These are phyloP conservation scores for mouse (Mus musculus) DNA, from an alignment of 2,113 vertebrate genomes.

Conservation along the genomic window DNA sequence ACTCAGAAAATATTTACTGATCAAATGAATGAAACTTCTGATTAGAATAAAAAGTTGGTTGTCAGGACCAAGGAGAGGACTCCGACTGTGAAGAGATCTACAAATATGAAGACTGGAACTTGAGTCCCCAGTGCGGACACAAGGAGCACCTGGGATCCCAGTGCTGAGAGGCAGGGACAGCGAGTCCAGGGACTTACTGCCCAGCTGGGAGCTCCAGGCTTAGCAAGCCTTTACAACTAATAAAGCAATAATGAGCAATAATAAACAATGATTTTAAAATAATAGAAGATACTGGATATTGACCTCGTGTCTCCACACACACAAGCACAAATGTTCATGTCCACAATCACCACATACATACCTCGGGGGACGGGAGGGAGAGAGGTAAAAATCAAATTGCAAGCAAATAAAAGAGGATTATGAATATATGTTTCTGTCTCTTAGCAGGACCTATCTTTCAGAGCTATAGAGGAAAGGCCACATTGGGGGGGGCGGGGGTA, in stretches of 20 bases:
- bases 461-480: not conserved
- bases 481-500: not conserved
- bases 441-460: not conserved
- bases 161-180: not conserved
- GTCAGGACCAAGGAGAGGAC: not conserved
- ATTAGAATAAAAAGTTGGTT: not conserved
- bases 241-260: not conserved
- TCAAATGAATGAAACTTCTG: not conserved
- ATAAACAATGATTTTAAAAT: too few species aligned
- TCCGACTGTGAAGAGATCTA: too few species aligned
- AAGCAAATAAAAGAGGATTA: slow-evolving; percentile 7
- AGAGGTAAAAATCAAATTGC: not conserved
- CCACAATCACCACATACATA: not conserved
- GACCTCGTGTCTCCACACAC: not conserved
- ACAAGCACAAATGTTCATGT: not conserved
- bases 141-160: not conserved
- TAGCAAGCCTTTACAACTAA: not conserved
- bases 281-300: not conserved
- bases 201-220: not conserved
- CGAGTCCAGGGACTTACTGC: too few species aligned
- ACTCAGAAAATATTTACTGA: not conserved
- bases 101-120: too few species aligned
- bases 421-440: not conserved
- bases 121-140: not conserved
- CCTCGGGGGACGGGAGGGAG: not conserved